These are phyloP conservation scores for Kryptolebias marmoratus DNA, from an alignment of 2,113 vertebrate species.

Conservation along the genomic window DNA sequence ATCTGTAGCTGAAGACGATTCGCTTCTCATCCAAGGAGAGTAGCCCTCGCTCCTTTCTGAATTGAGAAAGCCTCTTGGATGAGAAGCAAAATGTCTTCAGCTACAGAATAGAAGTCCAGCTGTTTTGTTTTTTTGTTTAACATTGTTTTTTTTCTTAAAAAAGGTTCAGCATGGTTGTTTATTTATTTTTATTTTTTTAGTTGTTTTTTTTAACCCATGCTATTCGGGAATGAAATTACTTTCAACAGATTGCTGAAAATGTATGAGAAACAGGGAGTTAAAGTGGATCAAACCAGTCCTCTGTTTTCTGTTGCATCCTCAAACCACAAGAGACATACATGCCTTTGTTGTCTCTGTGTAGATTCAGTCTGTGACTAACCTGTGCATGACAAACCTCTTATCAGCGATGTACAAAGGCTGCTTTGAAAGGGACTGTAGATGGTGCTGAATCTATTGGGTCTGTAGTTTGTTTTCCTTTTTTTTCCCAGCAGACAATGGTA, in stretches of 20 bases:
- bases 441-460: slow-evolving; percentile 24
- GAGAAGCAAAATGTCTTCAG: no score
- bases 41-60: no score
- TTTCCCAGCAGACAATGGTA: slow-evolving; percentile 28
- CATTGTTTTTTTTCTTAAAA: no score
- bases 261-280: slow-evolving; percentile 23
- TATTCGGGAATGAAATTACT: slow-evolving; percentile 12
- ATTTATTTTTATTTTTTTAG: background rate
- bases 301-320: slow-evolving; percentile 33
- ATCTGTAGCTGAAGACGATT: no score
- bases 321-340: slow-evolving; percentile 23
- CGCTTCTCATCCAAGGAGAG: no score
- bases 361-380: slow-evolving; percentile 25
- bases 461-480: slow-evolving; percentile 17
- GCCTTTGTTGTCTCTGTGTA: slow-evolving; percentile 23
- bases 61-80: no score
- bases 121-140: no score
- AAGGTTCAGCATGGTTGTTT: no score
- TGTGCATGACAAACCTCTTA: slow-evolving; percentile 39
- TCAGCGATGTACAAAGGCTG: slow-evolving; percentile 38
- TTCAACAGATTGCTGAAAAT: slow-evolving; percentile 27
- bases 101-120: no score
- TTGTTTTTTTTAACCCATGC: background rate
- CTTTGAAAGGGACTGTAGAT: slow-evolving; percentile 33
- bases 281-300: slow-evolving; percentile 41